Conservation (phyloP, 2,113 vertebrate species). For the Muscicapa adusta region DNA sequence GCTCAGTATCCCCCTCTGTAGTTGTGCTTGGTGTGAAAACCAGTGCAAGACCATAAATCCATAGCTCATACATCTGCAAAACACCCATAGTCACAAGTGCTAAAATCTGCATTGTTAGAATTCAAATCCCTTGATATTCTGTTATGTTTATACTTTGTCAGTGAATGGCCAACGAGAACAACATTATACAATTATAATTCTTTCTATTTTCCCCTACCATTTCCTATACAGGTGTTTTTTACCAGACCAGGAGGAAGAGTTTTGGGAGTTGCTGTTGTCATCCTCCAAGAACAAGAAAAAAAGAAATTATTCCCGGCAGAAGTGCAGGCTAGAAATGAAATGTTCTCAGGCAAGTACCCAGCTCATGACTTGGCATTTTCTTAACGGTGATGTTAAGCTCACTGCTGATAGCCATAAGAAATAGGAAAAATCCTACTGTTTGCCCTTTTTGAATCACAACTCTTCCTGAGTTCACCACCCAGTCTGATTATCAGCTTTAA, state of each 20-base stretch:
- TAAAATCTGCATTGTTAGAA: not conserved
- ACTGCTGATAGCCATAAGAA: not conserved
- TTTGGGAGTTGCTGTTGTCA: not conserved
- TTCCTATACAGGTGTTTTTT: not conserved
- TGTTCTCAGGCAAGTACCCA: not conserved
- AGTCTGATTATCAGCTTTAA: not conserved
- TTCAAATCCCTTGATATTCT: not conserved
- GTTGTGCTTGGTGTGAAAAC: not conserved
- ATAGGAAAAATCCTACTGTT: not conserved
- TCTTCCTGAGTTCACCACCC: not conserved
- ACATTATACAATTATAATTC: not conserved
- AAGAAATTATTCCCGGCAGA: not conserved
- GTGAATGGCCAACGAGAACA: not conserved
- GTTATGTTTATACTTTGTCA: not conserved
- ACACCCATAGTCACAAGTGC: not conserved
- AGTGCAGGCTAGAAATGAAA: not conserved
- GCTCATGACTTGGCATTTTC: not conserved
- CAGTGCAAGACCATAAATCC: not conserved
- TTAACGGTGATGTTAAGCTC: not conserved
- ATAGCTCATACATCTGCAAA: not conserved
- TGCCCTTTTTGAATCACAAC: not conserved
- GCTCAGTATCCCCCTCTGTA: not conserved
- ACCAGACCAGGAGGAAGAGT: not conserved
- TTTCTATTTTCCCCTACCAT: not conserved
- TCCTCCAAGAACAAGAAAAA: not conserved